Evolutionary conservation across 1,140 invertebrate species (phyloP), one percentile per base, ranked within the genome.

Genomic region (Lucilia cuprina): DNA sequence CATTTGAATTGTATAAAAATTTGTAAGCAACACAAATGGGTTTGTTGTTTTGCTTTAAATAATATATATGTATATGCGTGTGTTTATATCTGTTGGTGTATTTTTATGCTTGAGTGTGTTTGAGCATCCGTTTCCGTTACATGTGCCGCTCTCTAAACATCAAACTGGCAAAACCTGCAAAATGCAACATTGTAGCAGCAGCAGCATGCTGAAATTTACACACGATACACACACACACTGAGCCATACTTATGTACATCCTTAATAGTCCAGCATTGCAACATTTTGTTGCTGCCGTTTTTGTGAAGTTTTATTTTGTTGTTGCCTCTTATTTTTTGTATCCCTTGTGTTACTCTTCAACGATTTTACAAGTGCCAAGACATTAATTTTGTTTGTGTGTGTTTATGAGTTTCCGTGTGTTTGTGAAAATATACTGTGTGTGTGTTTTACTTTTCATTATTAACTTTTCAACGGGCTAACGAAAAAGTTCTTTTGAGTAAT

Each of bases 321-420:
- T 34, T 30, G 41, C 41, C 10, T 17, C 17, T 47, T 14, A 9
- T 34, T 19, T 13, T 50, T 47, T 70, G n/a, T 70, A 70, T 70
- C 60, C 65, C 65, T 21, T 9, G 5, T 70, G 65, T 70, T 70
- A 70, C 55, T 60, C 60, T 55, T 83, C 49, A 88, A 82, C 35
- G 85, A 85, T 87, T 85, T 87, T 88, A 86, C 87, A 87, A 88
- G 85, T 87, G 87, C 84, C 85, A 84, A 84, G 86, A 85, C 87
- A 88, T 87, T 88, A 88, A 88, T 87, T 88, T 87, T 87, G 87
- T 70, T 70, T 70, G 60, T 70, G 19, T 70, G 41, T 41, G 41
- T 70, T 70, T 70, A 17, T 21, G 60, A 25, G 17, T 70, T 19
- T 70, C 19, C 12, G 50, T 41, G 41, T 41, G 5, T 41, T 41